These are phyloP conservation scores for Agrotis ipsilon DNA, from an alignment of 2,888 invertebrate species.

Conservation along the genomic window DNA sequence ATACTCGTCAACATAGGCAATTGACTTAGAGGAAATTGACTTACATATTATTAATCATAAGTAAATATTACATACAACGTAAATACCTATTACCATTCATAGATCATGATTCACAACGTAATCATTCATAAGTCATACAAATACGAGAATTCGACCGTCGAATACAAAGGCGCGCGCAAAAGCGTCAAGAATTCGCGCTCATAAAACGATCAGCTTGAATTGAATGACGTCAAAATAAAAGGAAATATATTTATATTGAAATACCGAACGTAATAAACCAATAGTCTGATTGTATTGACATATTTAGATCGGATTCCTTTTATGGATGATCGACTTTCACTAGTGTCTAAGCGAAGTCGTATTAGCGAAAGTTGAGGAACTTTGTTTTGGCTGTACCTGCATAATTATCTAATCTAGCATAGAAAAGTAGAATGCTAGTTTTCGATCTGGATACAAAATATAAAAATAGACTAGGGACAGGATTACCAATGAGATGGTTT, in stretches of 20 bases:
- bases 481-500: too few relatives aligned
- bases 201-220: not conserved
- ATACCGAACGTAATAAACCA: constrained; percentile 13
- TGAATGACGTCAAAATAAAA: constrained; percentile 22
- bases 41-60: not conserved
- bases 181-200: constrained; percentile 32
- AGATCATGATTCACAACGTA: constrained; percentile 16
- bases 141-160: constrained; percentile 16
- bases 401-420: not conserved
- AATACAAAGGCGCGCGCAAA: constrained; percentile 15
- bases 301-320: constrained; percentile 19
- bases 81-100: not conserved
- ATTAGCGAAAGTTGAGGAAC: constrained; percentile 12
- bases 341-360: not conserved
- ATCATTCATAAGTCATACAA: constrained; percentile 30
- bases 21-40: too few relatives aligned
- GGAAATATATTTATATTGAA: constrained; percentile 34
- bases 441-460: not conserved
- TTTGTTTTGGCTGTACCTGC: not conserved
- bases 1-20: too few relatives aligned
- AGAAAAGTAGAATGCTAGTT: not conserved
- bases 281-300: constrained; percentile 8
- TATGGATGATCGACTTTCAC: constrained; percentile 3
- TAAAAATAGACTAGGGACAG: not conserved
- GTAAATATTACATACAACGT: not conserved